These are phyloP conservation scores for Nemopilema nomurai DNA, from an alignment of 30 jellyfish, hydroid and myxozoan species.

Conservation along the genomic window DNA sequence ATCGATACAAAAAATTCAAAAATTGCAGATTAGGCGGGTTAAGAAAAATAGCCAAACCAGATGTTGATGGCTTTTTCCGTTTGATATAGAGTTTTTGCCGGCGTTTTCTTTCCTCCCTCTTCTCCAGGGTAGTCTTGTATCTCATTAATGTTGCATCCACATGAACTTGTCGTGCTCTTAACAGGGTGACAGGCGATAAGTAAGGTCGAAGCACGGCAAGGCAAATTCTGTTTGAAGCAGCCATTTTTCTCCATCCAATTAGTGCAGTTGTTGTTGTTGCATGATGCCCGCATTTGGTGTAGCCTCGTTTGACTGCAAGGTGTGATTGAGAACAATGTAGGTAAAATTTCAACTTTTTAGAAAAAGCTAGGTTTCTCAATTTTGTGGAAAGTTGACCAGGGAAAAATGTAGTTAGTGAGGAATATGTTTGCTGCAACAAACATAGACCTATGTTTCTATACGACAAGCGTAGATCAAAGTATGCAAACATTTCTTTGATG, in stretches of 20 bases:
- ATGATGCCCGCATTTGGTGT: conserved; percentile 1
- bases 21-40: not conserved
- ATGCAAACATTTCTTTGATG: too few species aligned
- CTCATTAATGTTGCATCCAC: conserved; percentile 2
- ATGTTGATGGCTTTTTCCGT: conserved; percentile 12
- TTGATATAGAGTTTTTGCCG: conserved; percentile 8
- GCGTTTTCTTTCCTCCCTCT: conserved; percentile 30
- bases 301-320: not conserved
- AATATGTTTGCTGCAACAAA: too few species aligned
- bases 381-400: too few species aligned
- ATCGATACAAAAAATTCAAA: not conserved
- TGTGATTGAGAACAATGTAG: too few species aligned
- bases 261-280: not conserved
- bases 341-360: too few species aligned
- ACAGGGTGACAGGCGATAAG: not conserved
- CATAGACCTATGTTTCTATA: too few species aligned
- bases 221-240: not conserved
- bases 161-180: conserved; percentile 21
- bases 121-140: conserved; percentile 21
- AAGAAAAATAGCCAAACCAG: conserved; percentile 30
- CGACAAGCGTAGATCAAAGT: too few species aligned
- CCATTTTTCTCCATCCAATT: conserved; percentile 17
- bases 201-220: not conserved
- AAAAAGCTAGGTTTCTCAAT: too few species aligned
- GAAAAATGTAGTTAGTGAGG: too few species aligned